Evolutionary conservation across 2,113 vertebrate species (phyloP).

Genomic region (Myiozetetes cayanensis): DNA sequence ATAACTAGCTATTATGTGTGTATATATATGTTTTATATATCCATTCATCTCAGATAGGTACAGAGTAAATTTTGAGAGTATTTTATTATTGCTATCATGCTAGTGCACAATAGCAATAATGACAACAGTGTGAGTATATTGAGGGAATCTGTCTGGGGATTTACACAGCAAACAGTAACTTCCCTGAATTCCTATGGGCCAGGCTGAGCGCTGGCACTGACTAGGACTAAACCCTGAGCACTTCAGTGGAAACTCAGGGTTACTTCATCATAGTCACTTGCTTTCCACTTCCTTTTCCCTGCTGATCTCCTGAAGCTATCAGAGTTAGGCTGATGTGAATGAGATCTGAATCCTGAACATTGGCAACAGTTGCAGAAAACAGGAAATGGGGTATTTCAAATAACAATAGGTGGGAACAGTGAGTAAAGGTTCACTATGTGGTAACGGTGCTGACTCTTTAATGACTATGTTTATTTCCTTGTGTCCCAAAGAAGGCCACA

Average conservation of each 20-base stretch:
- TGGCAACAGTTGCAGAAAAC: slow-evolving; percentile 50
- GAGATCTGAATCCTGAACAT: slow-evolving; percentile 41
- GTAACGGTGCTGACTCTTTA: slow-evolving; percentile 56
- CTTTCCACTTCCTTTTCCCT: slow-evolving; percentile 51
- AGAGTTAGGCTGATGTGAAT: slow-evolving; percentile 13
- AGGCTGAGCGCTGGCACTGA: neutral
- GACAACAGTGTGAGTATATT: neutral
- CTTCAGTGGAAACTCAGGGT: slow-evolving; percentile 13
- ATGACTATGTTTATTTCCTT: slow-evolving; percentile 58
- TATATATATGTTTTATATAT: neutral
- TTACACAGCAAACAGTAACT: neutral
- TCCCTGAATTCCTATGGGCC: neutral
- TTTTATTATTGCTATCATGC: neutral
- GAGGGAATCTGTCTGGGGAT: neutral
- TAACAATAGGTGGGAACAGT: slow-evolving; percentile 63
- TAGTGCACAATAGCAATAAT: neutral
- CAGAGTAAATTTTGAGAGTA: neutral
- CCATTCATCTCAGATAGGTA: neutral
- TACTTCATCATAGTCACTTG: slow-evolving; percentile 20
- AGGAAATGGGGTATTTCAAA: slow-evolving; percentile 64
- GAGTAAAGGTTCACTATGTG: slow-evolving; percentile 59
- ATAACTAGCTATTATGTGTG: neutral
- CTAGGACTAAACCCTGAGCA: neutral
- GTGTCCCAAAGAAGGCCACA: slow-evolving; percentile 35
- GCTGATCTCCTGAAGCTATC: neutral